Conservation (phyloP, 2,888 invertebrate genomes). For the Drosophila conformis region DNA sequence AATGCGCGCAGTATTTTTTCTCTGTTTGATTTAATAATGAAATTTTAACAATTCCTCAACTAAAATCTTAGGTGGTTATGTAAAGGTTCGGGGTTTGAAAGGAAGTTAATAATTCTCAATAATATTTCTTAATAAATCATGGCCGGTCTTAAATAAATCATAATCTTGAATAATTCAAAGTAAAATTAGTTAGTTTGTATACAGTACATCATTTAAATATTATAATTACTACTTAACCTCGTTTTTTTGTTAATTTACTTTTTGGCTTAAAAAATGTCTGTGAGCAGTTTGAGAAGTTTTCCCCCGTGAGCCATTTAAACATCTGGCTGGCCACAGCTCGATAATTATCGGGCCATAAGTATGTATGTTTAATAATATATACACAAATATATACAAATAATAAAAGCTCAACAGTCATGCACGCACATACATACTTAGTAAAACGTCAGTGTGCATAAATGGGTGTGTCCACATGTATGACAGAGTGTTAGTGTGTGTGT, state of each 20-base stretch:
- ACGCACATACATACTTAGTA: slow-evolving; percentile 5
- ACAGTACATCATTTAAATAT: background rate
- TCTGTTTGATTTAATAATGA: background rate
- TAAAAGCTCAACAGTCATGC: slow-evolving; percentile 41
- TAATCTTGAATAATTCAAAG: background rate
- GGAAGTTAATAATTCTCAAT: background rate
- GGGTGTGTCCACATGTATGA: slow-evolving; percentile 14
- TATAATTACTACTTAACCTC: background rate
- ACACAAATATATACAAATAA: slow-evolving; percentile 43
- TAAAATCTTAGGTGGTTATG: background rate
- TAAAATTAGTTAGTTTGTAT: background rate
- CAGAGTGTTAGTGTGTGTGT: slow-evolving; percentile 1
- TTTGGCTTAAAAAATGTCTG: background rate
- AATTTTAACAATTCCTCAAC: background rate
- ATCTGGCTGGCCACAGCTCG: slow-evolving; percentile 34
- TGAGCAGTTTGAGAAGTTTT: slow-evolving; percentile 10
- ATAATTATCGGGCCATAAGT: slow-evolving; percentile 64
- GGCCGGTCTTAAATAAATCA: background rate
- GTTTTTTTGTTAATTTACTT: background rate
- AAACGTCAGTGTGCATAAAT: slow-evolving; percentile 16
- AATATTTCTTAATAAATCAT: background rate
- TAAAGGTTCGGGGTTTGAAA: background rate
- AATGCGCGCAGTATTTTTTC: no score
- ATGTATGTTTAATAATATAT: slow-evolving; percentile 52
- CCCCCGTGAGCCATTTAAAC: slow-evolving; percentile 37